Evolutionary conservation across 2,888 invertebrate genomes (phyloP), one percentile per base, ranked within the genome.

Genomic region (Spilosoma lubricipeda): DNA sequence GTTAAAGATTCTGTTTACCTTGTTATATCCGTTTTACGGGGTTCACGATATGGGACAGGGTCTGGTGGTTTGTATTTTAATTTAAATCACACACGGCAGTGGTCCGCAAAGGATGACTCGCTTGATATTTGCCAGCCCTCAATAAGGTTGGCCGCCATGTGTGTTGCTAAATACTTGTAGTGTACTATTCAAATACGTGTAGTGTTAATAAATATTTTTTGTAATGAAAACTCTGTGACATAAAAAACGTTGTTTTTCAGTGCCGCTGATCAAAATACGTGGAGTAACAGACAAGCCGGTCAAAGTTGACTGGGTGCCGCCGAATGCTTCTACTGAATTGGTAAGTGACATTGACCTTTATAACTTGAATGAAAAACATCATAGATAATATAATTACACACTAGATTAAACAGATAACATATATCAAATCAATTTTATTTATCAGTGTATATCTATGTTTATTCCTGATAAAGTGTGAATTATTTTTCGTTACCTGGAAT

Each of bases 291-390:
- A 96, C 84, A 96, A 96, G 81, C 97, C 97, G 52, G 96, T 97
- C 33, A 96, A 97, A 88, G 96, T 98, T n/a, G 98, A 98, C 82
- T 98, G 98, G 98, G 96, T 97, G 5, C 98, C 98, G 20, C 97
- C 97, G 4, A 97, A 97, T 92, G 96, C 97, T 30, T 96, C 97
- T 23, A 96, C 96, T n/a, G 97, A 97, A 86, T 89, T 97, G 91
- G 96, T 97, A 91, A 88, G 89, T 87, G 48, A 72, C 66, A 59
- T 59, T 67, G n/a, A 59, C 30, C 66, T 59, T 52, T 33, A 59
- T 18, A 30, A 71, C n/a, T 65, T 48, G 11, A 66, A 48, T 63
- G 30, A 65, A 48, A 11, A 52, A 33, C 48, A 15, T 45, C 18
- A 65, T 18, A 20, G 33, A 71, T 65, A 71, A 20, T 23, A 52